phyloP scores from a whole-genome alignment of 2,888 invertebrate genomes.

The Tetragonula carbonaria region DNA sequence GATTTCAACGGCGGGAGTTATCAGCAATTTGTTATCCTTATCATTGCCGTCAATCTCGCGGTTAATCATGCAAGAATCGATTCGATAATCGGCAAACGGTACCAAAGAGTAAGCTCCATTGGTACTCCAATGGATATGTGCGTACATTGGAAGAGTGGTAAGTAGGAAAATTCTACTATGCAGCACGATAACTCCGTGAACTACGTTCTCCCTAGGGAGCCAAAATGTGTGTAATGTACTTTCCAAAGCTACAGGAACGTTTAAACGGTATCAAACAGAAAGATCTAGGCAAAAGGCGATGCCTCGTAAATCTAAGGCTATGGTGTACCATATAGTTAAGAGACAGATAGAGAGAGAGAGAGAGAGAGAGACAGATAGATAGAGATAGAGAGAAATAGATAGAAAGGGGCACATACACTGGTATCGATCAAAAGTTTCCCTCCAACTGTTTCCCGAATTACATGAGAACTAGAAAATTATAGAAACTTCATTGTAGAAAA shows the following conservation, averaged over 20 bases:
- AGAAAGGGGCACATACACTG: conserved; percentile 2
- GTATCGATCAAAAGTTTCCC: conserved; percentile 6
- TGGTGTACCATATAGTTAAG: conserved; percentile 24
- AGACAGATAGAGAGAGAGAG: neutral
- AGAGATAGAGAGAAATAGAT: neutral
- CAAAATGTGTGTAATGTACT: conserved; percentile 37
- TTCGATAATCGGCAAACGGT: conserved; percentile 37
- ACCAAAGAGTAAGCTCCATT: conserved; percentile 13
- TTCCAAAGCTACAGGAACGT: conserved; percentile 52
- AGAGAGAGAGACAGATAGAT: neutral
- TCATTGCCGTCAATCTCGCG: conserved; percentile 9
- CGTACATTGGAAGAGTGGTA: conserved; percentile 44
- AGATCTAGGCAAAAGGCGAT: conserved; percentile 59
- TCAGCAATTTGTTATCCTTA: neutral
- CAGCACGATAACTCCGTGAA: conserved; percentile 57
- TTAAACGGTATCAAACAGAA: conserved; percentile 54
- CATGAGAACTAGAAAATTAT: neutral
- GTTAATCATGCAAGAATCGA: conserved; percentile 29
- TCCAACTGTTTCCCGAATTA: neutral
- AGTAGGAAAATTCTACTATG: conserved; percentile 58
- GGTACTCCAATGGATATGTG: conserved; percentile 26
- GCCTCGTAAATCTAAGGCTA: conserved; percentile 59
- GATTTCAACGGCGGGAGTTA: neutral
- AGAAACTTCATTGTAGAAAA: neutral
- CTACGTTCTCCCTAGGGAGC: conserved; percentile 56